phyloP scores from a whole-genome alignment of 1,140 invertebrate species.

The Leptopilina boulardi region DNA sequence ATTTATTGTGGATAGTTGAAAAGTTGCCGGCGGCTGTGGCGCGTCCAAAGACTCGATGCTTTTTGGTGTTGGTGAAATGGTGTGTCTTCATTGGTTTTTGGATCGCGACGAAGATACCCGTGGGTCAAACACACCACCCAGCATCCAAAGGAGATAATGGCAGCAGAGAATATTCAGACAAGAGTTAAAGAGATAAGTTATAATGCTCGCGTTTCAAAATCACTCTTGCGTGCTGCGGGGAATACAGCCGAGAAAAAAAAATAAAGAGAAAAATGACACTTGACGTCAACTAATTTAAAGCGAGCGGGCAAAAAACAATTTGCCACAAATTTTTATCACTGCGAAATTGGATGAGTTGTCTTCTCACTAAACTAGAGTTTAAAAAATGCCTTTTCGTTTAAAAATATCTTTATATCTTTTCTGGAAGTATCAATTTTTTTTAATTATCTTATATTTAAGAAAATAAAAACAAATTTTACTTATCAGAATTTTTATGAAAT shows the following conservation, averaged over 20 bases:
- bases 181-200: constrained; percentile 66
- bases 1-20: constrained; percentile 62
- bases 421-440: too few relatives aligned
- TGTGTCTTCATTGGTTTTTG: constrained; percentile 44
- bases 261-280: too few relatives aligned
- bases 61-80: constrained; percentile 34
- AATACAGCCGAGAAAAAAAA: too few relatives aligned
- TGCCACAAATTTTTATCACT: neutral
- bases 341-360: neutral
- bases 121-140: constrained; percentile 35
- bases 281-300: neutral
- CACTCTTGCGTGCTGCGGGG: too few relatives aligned
- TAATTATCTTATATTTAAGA: too few relatives aligned
- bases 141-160: constrained; percentile 60
- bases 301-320: constrained; percentile 7
- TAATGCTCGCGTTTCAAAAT: constrained; percentile 35
- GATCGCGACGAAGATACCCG: constrained; percentile 34
- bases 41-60: constrained; percentile 38
- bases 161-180: constrained; percentile 59
- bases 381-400: too few relatives aligned
- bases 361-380: too few relatives aligned
- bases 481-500: too few relatives aligned
- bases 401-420: too few relatives aligned
- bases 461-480: too few relatives aligned
- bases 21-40: constrained; percentile 51